Conservation (phyloP, 2,888 invertebrate species). For the Tinea trinotella region DNA sequence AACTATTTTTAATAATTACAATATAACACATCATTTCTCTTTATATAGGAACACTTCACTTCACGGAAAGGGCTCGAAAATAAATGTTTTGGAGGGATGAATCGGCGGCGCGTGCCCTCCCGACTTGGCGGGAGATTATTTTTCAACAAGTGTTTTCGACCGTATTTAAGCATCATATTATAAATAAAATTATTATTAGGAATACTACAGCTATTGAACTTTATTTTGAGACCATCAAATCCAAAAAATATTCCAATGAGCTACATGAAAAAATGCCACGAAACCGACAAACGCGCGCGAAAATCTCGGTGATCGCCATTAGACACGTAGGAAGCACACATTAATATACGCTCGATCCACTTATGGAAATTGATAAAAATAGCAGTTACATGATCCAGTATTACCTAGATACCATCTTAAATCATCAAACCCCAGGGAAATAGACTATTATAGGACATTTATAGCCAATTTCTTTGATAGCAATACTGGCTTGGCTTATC, state of each 20-base stretch:
- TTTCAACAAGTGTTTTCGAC: constrained; percentile 43
- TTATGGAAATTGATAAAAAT: constrained; percentile 68
- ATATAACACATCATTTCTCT: not conserved
- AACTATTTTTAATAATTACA: not conserved
- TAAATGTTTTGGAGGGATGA: not conserved
- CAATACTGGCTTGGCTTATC: constrained; percentile 61
- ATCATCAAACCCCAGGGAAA: not conserved
- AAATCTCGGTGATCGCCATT: constrained; percentile 71
- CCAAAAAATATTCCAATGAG: constrained; percentile 44
- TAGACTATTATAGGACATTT: not conserved
- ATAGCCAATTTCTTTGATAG: constrained; percentile 32
- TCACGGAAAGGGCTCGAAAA: not conserved
- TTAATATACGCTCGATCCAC: constrained; percentile 59
- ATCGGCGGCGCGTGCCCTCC: constrained; percentile 56
- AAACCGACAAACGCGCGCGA: constrained; percentile 72
- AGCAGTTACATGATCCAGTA: constrained; percentile 33
- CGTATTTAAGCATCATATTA: constrained; percentile 15
- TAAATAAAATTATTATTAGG: not conserved
- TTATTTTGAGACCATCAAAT: constrained; percentile 34
- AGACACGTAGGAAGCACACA: constrained; percentile 70
- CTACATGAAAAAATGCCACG: constrained; percentile 68
- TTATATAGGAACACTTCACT: not conserved
- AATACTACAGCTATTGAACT: constrained; percentile 37
- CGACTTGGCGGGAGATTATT: constrained; percentile 64
- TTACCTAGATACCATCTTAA: not conserved